phyloP scores from a whole-genome alignment of 2,888 invertebrate genomes.

The Cataglyphis cursor region DNA sequence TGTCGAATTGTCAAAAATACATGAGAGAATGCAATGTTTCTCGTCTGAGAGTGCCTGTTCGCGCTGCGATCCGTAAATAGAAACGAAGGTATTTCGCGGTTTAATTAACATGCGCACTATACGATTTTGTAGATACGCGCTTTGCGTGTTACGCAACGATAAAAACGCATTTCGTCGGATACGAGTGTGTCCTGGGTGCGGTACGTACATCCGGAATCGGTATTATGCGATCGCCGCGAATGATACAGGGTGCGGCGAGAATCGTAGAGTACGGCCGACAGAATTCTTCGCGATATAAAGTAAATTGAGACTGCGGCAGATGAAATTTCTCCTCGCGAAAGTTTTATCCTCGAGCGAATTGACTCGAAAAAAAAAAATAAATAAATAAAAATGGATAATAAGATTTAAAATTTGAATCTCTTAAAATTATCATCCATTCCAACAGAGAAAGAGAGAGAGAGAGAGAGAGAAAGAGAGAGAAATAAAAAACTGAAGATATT shows the following conservation, averaged over 20 bases:
- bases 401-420: neutral
- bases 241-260: constrained; percentile 42
- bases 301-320: neutral
- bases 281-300: neutral
- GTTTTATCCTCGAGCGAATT: neutral
- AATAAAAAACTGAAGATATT: neutral
- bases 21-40: neutral
- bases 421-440: neutral
- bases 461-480: neutral
- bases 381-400: too few species aligned
- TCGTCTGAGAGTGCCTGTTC: neutral
- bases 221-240: constrained; percentile 46
- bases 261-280: neutral
- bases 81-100: neutral
- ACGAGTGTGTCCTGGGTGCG: constrained; percentile 51
- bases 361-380: neutral
- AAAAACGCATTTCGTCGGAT: constrained; percentile 39
- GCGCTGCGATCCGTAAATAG: neutral
- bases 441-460: too few species aligned
- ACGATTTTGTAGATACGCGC: neutral
- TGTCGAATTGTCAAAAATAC: neutral
- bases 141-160: constrained; percentile 22
- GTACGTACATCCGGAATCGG: constrained; percentile 60
- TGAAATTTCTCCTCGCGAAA: neutral
- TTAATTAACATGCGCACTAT: neutral